phyloP scores from a whole-genome alignment of 2,888 invertebrate species.

The Eucera pruinosa region DNA sequence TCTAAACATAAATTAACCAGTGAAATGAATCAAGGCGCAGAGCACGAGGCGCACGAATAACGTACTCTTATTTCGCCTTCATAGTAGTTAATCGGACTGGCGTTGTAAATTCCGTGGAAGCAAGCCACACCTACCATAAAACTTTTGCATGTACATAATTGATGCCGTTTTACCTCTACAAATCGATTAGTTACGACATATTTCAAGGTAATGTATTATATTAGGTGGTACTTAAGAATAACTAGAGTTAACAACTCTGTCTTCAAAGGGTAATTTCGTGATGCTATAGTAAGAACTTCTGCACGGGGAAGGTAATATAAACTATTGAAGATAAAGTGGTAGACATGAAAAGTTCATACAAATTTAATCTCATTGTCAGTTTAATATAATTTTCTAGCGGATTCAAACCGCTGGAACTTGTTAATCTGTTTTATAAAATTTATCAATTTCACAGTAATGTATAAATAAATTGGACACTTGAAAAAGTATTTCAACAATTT shows the following conservation, averaged over 20 bases:
- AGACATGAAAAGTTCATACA: background rate
- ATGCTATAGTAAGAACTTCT: too few species aligned
- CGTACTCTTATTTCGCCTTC: slow-evolving; percentile 39
- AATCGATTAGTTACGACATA: slow-evolving; percentile 54
- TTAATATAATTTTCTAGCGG: background rate
- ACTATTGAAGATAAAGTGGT: background rate
- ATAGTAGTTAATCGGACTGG: slow-evolving; percentile 37
- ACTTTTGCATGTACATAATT: slow-evolving; percentile 65
- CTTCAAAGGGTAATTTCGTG: background rate
- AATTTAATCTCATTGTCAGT: background rate
- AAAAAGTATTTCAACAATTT: background rate
- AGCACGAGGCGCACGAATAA: slow-evolving; percentile 22
- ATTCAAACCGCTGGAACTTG: background rate
- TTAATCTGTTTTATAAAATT: slow-evolving; percentile 8
- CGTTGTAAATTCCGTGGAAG: slow-evolving; percentile 41
- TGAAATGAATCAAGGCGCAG: slow-evolving; percentile 52
- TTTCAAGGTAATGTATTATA: slow-evolving; percentile 15
- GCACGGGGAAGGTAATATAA: background rate
- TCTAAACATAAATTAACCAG: slow-evolving; percentile 37
- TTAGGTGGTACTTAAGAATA: background rate
- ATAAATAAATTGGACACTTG: slow-evolving; percentile 18
- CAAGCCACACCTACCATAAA: slow-evolving; percentile 44
- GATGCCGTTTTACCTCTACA: slow-evolving; percentile 50
- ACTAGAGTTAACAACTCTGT: slow-evolving; percentile 3
- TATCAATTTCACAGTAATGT: slow-evolving; percentile 8